These are phyloP conservation scores for Linnaemya vulpina DNA, from an alignment of 2,888 invertebrate genomes.

Conservation along the genomic window DNA sequence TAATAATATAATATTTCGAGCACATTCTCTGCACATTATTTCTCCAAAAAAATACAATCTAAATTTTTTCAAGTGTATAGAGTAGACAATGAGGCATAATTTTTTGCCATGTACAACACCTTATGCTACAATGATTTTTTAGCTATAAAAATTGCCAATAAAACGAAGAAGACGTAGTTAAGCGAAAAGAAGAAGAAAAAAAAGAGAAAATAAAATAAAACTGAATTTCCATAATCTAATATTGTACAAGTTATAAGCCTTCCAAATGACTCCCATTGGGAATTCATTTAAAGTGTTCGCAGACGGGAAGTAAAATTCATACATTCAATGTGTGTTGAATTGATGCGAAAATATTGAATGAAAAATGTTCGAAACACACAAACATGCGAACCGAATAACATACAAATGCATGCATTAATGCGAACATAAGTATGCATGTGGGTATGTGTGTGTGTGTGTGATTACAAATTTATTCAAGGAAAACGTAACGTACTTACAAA, in stretches of 20 bases:
- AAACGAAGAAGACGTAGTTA: conserved; percentile 50
- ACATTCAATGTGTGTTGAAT: conserved; percentile 67
- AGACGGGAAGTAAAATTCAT: conserved; percentile 65
- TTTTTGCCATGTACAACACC: conserved; percentile 62
- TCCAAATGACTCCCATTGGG: conserved; percentile 75
- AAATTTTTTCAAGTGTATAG: conserved; percentile 28
- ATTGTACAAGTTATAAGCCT: conserved; percentile 74
- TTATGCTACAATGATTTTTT: conserved; percentile 68
- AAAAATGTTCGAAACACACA: conserved; percentile 6
- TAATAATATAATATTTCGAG: no score
- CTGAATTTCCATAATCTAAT: conserved; percentile 75
- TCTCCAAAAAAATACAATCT: no score
- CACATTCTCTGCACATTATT: no score
- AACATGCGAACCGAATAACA: not conserved
- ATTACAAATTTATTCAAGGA: conserved; percentile 69
- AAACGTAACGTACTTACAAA: conserved; percentile 64
- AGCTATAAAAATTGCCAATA: conserved; percentile 73
- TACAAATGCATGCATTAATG: conserved; percentile 6
- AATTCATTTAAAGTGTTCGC: conserved; percentile 72
- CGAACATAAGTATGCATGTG: not conserved
- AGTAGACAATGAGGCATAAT: not conserved
- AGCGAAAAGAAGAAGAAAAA: no score
- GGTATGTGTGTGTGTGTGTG: conserved; percentile 40
- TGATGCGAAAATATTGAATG: conserved; percentile 61
- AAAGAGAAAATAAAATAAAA: no score